These are phyloP conservation scores for Platorchestia sp. DNA, from an alignment of 1,140 invertebrate species.

Conservation along the genomic window DNA sequence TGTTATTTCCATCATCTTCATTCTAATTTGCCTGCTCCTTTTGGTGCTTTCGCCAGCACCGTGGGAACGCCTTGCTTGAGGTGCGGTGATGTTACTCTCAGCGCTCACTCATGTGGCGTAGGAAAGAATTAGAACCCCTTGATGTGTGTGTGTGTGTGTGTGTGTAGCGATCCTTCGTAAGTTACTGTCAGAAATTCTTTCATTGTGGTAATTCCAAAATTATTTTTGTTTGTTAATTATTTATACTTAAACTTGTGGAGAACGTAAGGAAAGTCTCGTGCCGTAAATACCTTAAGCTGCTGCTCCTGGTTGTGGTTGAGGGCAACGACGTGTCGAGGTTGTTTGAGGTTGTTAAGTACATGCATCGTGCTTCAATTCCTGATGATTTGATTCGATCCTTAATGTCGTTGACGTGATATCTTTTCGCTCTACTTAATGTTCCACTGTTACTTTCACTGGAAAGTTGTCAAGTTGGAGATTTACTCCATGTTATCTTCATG, in stretches of 20 bases:
- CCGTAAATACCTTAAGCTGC: too few relatives aligned
- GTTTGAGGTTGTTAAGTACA: neutral
- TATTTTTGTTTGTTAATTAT: too few relatives aligned
- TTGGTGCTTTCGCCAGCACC: too few relatives aligned
- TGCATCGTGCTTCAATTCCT: neutral
- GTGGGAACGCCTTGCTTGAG: neutral
- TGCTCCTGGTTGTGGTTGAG: too few relatives aligned
- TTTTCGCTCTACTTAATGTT: neutral
- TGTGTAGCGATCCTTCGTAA: too few relatives aligned
- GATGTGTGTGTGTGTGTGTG: too few relatives aligned
- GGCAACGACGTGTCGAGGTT: too few relatives aligned
- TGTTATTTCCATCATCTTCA: too few relatives aligned
- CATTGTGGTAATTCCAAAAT: too few relatives aligned
- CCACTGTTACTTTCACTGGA: neutral
- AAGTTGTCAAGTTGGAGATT: neutral
- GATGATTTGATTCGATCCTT: neutral
- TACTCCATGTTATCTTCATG: neutral
- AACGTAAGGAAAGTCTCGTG: too few relatives aligned
- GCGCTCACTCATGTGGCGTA: neutral
- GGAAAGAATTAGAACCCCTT: neutral
- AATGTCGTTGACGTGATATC: neutral
- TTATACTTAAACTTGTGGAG: too few relatives aligned
- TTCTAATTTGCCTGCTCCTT: neutral
- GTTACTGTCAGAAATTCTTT: too few relatives aligned
- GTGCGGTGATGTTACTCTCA: neutral